These are phyloP conservation scores for Anastrepha obliqua DNA, from an alignment of 1,140 invertebrate genomes.

Conservation along the genomic window DNA sequence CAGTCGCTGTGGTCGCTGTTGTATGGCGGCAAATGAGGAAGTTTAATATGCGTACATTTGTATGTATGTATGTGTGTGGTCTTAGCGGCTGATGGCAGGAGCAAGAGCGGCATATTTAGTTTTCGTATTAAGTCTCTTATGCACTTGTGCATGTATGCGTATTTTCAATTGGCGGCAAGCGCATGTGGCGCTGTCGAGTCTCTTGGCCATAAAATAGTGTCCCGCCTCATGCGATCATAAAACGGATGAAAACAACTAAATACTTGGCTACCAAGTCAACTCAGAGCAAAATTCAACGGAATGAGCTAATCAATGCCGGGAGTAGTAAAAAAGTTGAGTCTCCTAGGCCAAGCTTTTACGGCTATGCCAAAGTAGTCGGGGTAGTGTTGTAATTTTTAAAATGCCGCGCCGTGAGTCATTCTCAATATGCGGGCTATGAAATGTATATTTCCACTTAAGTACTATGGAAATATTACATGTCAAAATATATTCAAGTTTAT, in stretches of 20 bases:
- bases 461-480: too few relatives aligned
- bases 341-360: neutral
- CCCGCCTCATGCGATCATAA: neutral
- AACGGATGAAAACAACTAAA: neutral
- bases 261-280: conserved; percentile 10
- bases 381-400: neutral
- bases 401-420: neutral
- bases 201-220: conserved; percentile 29
- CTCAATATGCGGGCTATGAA: neutral
- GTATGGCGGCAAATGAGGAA: conserved; percentile 4
- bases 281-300: neutral
- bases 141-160: neutral
- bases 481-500: too few relatives aligned
- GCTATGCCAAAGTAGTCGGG: neutral
- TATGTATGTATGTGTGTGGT: neutral
- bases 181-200: conserved; percentile 47
- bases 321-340: neutral
- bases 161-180: neutral
- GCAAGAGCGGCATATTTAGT: neutral
- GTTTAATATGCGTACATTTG: neutral
- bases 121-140: neutral
- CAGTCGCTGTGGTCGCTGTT: neutral
- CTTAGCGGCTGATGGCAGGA: neutral
- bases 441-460: too few relatives aligned
- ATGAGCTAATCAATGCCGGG: conserved; percentile 29